phyloP scores from a whole-genome alignment of 1,140 invertebrate species.

The Camponotus pennsylvanicus region DNA sequence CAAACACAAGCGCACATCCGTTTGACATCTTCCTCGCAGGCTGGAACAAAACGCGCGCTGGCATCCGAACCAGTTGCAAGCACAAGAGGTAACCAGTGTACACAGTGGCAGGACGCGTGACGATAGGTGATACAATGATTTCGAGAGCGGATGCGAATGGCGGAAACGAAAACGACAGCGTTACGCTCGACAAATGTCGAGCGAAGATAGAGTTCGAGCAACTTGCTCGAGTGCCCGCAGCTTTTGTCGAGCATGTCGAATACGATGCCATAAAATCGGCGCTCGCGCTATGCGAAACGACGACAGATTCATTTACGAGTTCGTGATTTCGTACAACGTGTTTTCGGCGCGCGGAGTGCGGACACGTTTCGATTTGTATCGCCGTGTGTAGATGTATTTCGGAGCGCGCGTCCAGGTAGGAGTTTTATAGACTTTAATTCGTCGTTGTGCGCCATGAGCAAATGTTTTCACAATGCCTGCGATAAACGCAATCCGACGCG shows the following conservation, averaged over 20 bases:
- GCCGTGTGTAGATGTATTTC: constrained; percentile 13
- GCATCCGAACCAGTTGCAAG: background rate
- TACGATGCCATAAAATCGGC: constrained; percentile 70
- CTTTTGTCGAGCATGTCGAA: constrained; percentile 59
- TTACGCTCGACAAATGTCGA: background rate
- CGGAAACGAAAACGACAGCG: background rate
- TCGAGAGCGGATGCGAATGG: constrained; percentile 18
- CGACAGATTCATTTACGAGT: constrained; percentile 75
- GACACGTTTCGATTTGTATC: constrained; percentile 25
- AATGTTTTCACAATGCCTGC: constrained; percentile 19
- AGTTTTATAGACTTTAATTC: constrained; percentile 55
- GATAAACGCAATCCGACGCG: constrained; percentile 10
- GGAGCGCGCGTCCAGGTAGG: background rate
- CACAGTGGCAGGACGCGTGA: background rate
- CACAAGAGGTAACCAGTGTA: background rate
- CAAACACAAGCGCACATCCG: constrained; percentile 9
- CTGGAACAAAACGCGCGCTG: constrained; percentile 28
- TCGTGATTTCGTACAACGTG: constrained; percentile 30
- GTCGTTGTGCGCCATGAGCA: background rate
- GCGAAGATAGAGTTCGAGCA: constrained; percentile 42
- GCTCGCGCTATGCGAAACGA: constrained; percentile 42
- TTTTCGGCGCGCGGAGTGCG: background rate
- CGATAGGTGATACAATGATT: constrained; percentile 29
- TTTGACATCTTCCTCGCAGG: background rate
- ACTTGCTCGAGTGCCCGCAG: constrained; percentile 43